Evolutionary conservation across 2,113 vertebrate genomes (phyloP), one percentile per base, ranked within the genome.

Genomic region (Potamarius usumacintae): DNA sequence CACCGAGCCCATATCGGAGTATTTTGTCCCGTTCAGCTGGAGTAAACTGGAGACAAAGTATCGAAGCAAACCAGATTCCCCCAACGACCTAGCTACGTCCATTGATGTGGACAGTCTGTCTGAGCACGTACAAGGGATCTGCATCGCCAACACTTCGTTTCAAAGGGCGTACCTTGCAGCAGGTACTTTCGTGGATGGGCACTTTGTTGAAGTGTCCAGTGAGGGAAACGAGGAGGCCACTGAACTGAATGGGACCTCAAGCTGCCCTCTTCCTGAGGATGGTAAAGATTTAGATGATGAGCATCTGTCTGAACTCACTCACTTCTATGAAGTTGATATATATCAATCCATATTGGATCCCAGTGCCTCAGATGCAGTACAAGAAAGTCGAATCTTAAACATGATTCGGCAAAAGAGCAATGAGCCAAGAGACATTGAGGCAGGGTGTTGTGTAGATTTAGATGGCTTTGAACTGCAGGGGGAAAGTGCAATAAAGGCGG

Each of bases 331-430:
- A 99, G 98, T 99, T 86, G 97, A 98, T 92, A 98, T 99, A 96
- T 98, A 99, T 94, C 98, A 98, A 98, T 99, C 98, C 98, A 99
- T 99, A 97, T 99, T 99, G 98, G 98, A 99, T 99, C 97, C 98
- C 95, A 97, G 98, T 99, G 98, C 98, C 98, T 99, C 98, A 97
- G 97, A 98, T 94, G 96, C 96, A 89, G 95, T 96, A 95, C 97
- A 97, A 96, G 98, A 99, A 95, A 99, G 98, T 97, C 97, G 98
- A 90, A 99, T 99, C 95, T 96, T 99, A 94, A 98, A 96, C 95
- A 98, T 99, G 97, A 99, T 99, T 96, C 97, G 97, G 94, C 98
- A 97, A 50, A 98, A 99, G 91, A 97, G 97, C 96, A 96, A 96
- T 95, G 96, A 97, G 96, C 96, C 96, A 93, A 94, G 95, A 93